Percentiles rank a stretch among this genome's conserved stretches.
Evolutionary conservation across 2,888 invertebrate species (phyloP).

Genomic region (Tetramorium bicarinatum): DNA sequence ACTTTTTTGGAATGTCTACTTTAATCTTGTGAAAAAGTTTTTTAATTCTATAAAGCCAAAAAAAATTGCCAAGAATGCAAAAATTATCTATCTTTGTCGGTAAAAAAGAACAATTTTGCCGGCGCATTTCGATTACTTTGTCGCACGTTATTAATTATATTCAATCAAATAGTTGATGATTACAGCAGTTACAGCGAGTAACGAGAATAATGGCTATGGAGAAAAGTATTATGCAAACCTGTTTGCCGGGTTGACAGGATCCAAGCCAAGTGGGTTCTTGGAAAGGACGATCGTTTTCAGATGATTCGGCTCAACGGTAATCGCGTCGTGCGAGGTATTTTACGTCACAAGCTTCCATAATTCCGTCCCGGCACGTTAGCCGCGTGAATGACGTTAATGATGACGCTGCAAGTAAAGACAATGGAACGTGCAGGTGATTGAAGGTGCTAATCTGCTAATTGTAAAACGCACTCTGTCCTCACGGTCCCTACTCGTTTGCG

Average conservation of each 20-base stretch:
- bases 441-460: constrained; percentile 1
- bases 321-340: constrained; percentile 34
- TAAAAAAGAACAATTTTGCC: no score
- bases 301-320: constrained; percentile 17
- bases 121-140: no score
- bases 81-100: no score
- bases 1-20: no score
- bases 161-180: not conserved
- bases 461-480: not conserved
- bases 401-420: constrained; percentile 25
- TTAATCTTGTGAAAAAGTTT: no score
- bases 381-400: constrained; percentile 31
- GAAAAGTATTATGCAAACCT: not conserved
- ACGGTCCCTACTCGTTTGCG: not conserved
- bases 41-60: no score
- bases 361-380: not conserved
- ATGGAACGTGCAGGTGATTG: not conserved
- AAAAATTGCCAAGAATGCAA: no score
- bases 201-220: no score
- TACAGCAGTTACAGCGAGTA: no score
- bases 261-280: not conserved
- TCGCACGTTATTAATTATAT: not conserved
- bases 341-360: constrained; percentile 36
- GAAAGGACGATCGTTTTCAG: not conserved
- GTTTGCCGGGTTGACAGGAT: not conserved